Percentiles rank a stretch among this genome's conserved stretches.
Evolutionary conservation across 2,797 vertebrate genomes (phyloP).

Genomic region (Salmo trutta): DNA sequence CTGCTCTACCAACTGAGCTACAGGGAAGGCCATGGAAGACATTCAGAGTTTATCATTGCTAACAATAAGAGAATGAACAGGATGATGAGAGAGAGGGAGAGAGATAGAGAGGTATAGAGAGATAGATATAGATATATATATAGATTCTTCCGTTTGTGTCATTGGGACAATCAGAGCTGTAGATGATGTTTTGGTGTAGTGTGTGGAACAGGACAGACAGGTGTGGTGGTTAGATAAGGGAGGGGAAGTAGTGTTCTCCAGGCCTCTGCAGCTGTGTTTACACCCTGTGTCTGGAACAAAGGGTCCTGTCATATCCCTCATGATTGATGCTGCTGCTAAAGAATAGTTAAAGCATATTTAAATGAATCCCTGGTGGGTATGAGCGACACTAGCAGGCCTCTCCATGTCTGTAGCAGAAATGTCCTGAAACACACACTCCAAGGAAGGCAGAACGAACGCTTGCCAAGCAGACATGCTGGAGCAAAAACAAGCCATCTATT

Average conservation of each 20-base stretch:
- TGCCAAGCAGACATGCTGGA: constrained; percentile 32
- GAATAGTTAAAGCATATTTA: constrained; percentile 78
- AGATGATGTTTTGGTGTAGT: constrained; percentile 75
- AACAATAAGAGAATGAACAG: constrained; percentile 60
- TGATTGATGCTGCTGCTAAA: constrained; percentile 75
- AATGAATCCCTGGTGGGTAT: constrained; percentile 64
- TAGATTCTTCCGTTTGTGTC: constrained; percentile 48
- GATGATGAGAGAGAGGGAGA: constrained; percentile 36
- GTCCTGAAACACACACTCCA: constrained; percentile 40
- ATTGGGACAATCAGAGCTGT: constrained; percentile 73
- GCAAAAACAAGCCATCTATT: constrained; percentile 27
- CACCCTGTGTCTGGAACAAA: constrained; percentile 75
- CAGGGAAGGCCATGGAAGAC: no score
- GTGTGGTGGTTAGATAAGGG: constrained; percentile 77
- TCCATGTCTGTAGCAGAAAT: constrained; percentile 27
- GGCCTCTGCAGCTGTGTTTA: constrained; percentile 80
- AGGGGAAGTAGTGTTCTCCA: constrained; percentile 61
- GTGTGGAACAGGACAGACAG: constrained; percentile 71
- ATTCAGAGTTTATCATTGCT: constrained; percentile 42
- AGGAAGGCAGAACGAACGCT: constrained; percentile 1
- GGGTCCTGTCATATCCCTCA: constrained; percentile 71
- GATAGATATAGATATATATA: not conserved
- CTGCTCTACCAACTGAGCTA: no score
- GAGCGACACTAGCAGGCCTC: constrained; percentile 39
- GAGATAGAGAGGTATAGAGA: no score